phyloP scores from a whole-genome alignment of 2,113 vertebrate genomes.

The Tychaedon coryphoeus region DNA sequence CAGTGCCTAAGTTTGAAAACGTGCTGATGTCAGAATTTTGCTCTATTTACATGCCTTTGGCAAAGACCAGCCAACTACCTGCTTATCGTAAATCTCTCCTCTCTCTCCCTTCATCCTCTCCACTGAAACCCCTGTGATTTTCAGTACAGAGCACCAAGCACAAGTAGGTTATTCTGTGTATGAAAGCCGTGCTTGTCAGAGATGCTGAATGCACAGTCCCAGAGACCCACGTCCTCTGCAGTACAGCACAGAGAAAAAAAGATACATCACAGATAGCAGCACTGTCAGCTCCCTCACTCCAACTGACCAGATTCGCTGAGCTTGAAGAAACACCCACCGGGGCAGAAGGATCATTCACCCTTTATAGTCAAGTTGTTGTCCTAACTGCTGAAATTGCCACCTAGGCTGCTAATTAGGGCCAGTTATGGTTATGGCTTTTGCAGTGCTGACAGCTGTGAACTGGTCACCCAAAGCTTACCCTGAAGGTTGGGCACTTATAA shows the following conservation, averaged over 20 bases:
- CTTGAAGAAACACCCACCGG: constrained; percentile 4
- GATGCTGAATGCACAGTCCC: neutral
- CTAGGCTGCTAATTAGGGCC: neutral
- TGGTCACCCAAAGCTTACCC: neutral
- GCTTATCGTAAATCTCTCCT: constrained; percentile 51
- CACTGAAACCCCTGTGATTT: neutral
- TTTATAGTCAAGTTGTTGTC: neutral
- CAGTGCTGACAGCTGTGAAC: neutral
- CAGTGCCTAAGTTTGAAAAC: neutral
- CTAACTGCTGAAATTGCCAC: neutral
- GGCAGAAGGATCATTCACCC: constrained; percentile 10
- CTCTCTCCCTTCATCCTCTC: neutral
- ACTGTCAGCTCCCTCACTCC: neutral
- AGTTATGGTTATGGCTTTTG: neutral
- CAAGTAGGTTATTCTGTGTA: constrained; percentile 49
- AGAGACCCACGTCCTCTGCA: neutral
- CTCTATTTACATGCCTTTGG: constrained; percentile 10
- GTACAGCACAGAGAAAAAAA: neutral
- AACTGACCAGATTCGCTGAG: neutral
- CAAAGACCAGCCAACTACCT: constrained; percentile 17
- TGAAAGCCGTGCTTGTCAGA: constrained; percentile 52
- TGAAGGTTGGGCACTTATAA: neutral
- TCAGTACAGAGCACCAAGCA: neutral
- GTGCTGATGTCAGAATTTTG: constrained; percentile 48
- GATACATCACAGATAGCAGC: constrained; percentile 12